Conservation (phyloP, 35 echinoderm and acorn worm species). For the Apostichopus japonicus region DNA sequence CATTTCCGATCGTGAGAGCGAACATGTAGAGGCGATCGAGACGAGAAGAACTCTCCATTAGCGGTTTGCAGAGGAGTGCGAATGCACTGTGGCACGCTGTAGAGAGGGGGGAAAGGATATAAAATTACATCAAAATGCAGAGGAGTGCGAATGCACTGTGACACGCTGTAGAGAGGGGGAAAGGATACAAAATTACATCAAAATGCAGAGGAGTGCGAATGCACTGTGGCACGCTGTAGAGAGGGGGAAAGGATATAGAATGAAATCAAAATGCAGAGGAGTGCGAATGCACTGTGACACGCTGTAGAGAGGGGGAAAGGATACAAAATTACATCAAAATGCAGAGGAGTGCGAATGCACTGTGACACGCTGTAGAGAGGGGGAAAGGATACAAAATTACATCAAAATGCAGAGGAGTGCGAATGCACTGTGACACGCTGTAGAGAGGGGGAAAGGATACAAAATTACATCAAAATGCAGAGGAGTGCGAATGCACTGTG, state of each 20-base stretch:
- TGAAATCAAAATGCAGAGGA: too few relatives aligned
- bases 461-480: too few relatives aligned
- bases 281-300: slow-evolving; percentile 89
- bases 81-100: slow-evolving; percentile 93
- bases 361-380: slow-evolving; percentile 81
- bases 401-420: slow-evolving; percentile 85
- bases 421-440: slow-evolving; percentile 95
- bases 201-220: slow-evolving; percentile 89
- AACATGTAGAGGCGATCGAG: slow-evolving; percentile 91
- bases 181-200: too few relatives aligned
- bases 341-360: slow-evolving; percentile 89
- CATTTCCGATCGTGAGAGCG: slow-evolving; percentile 60
- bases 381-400: too few relatives aligned
- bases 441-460: too few relatives aligned
- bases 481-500: slow-evolving; percentile 91
- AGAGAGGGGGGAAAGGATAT: background rate
- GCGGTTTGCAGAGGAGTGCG: slow-evolving; percentile 89
- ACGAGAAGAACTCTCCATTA: slow-evolving; percentile 73
- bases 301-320: too few relatives aligned
- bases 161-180: slow-evolving; percentile 79
- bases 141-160: slow-evolving; percentile 91
- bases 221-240: slow-evolving; percentile 87
- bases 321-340: too few relatives aligned
- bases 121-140: slow-evolving; percentile 37
- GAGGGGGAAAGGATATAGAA: too few relatives aligned